Conservation (phyloP, 2,113 vertebrate genomes). For the Zingel zingel region DNA sequence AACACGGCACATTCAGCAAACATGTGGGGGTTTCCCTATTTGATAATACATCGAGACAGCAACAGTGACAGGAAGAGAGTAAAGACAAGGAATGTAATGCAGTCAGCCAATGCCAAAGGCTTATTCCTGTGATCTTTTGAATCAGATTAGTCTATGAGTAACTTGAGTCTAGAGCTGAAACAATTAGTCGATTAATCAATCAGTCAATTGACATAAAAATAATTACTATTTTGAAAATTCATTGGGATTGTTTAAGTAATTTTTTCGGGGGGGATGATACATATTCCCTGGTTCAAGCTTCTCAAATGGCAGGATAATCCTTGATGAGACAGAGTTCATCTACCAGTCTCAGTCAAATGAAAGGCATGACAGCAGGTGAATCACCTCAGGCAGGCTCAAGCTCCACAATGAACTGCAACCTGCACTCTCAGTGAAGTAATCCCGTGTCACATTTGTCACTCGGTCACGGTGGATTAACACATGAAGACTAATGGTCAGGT, state of each 20-base stretch:
- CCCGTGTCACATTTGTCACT: conserved; percentile 53
- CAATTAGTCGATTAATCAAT: not conserved
- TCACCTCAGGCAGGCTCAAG: conserved; percentile 11
- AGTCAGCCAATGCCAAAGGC: not conserved
- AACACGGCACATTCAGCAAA: conserved; percentile 35
- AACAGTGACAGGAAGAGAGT: not conserved
- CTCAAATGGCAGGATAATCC: not conserved
- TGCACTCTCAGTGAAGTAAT: conserved; percentile 31
- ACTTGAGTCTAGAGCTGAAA: not conserved
- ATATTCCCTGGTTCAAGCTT: not conserved
- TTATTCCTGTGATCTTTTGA: not conserved
- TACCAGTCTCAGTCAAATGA: conserved; percentile 38
- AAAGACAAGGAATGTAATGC: not conserved
- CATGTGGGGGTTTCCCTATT: conserved; percentile 29
- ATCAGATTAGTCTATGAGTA: not conserved
- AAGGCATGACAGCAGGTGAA: conserved; percentile 33
- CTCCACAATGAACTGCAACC: conserved; percentile 1
- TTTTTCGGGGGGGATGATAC: not conserved
- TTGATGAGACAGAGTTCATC: conserved; percentile 20
- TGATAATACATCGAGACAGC: not conserved
- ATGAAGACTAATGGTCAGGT: conserved; percentile 9
- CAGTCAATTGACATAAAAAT: not conserved
- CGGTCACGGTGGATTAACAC: conserved; percentile 24
- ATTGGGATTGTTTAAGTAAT: not conserved
- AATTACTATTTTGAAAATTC: too few relatives aligned